Base-by-base conservation (phyloP, 2,113 vertebrate species). In the Pongo abelii region DNA sequence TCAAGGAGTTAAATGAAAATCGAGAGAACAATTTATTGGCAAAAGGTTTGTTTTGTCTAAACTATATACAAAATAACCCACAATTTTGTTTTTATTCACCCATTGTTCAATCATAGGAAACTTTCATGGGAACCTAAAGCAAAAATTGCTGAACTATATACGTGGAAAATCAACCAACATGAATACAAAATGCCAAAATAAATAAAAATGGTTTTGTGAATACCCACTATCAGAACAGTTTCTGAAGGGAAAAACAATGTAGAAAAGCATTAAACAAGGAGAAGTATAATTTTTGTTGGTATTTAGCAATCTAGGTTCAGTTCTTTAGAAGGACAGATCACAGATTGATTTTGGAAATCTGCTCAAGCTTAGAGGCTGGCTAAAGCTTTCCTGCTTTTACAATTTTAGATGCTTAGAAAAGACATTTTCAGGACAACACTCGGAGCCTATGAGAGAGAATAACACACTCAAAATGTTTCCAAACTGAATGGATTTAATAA, bases 31-130 rank as follows among this genome's bases (percentile, higher is more conserved):
- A 92, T 64, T 59, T 80, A 59, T 74, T 95, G n/a, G 43, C 12
- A 43, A 80, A 70, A 78, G 2, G 1, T 89, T 55, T 96, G 18
- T 83, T 96, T 96, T 81, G 79, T 95, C 79, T 95, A 97, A 72
- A 0, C 75, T 93, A 35, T 50, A 85, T 87, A 43, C 38, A 89
- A 89, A 89, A 57, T 43, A 96, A 40, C 22, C 30, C 75, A 91
- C 57, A 92, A 75, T 1, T 96, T 80, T 77, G 18, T 20, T 93
- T 97, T 90, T 69, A 84, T 81, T 78, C 30, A 27, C 18, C 2
- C 4, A 9, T 92, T 84, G 55, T 96, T 96, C 77, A 78, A 23
- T 61, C n/a, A 57, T 8, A 40, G 57, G 61, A 95, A 79, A 52
- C 1, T 59, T 92, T 85, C 23, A 77, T 72, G 12, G 30, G 43